Percentiles rank a stretch among this genome's conserved stretches.
Evolutionary conservation across 2,113 vertebrate species (phyloP).

Genomic region (Bujurquina vittata): DNA sequence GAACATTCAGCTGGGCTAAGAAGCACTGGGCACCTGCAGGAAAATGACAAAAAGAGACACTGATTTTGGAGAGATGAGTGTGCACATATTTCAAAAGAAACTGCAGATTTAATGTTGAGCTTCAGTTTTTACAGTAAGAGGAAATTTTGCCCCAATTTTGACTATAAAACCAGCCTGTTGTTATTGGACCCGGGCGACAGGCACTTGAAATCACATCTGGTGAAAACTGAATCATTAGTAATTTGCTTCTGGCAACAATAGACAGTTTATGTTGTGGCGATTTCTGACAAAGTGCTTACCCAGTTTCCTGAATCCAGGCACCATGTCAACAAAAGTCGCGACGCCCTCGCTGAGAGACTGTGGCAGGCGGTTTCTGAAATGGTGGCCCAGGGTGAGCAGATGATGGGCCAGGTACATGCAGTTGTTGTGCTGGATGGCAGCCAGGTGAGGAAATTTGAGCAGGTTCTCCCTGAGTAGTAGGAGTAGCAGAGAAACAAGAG

Average conservation of each 20-base stretch:
- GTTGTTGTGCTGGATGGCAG: conserved; percentile 98
- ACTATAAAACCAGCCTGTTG: background rate
- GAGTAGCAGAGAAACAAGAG: background rate
- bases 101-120: background rate
- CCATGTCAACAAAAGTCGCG: conserved; percentile 92
- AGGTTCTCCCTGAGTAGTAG: conserved; percentile 87
- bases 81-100: background rate
- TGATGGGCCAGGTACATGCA: conserved; percentile 98
- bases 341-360: conserved; percentile 83
- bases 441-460: conserved; percentile 93
- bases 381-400: conserved; percentile 93
- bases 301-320: conserved; percentile 91
- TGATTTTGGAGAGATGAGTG: background rate
- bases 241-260: background rate
- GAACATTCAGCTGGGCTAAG: conserved; percentile 89
- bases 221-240: background rate
- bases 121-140: background rate
- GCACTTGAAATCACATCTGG: background rate
- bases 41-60: background rate
- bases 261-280: background rate
- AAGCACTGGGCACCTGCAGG: conserved; percentile 88
- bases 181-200: background rate
- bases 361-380: conserved; percentile 85
- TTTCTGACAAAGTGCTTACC: conserved; percentile 77
- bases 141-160: background rate